A percentile compares a stretch with the other conserved stretches of the same genome.
phyloP scores from a whole-genome alignment of 2,113 vertebrate genomes.

The Petrocephalus microphthalmus region DNA sequence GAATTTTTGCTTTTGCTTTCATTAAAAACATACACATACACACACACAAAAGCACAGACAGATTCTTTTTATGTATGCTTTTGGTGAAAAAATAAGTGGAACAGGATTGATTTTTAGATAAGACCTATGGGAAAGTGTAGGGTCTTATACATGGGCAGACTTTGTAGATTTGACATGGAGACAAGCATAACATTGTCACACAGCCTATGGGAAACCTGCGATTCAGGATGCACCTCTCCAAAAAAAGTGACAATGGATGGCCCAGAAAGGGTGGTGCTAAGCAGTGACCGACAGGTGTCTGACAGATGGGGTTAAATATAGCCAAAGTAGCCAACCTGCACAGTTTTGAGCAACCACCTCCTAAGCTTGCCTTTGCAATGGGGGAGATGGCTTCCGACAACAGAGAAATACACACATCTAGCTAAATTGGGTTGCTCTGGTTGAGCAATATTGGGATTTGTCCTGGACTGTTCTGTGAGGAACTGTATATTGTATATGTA shows the following conservation, averaged over 20 bases:
- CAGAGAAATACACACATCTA: neutral
- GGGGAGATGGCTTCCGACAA: neutral
- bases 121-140: neutral
- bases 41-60: neutral
- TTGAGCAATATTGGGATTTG: neutral
- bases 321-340: neutral
- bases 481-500: neutral
- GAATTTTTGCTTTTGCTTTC: neutral
- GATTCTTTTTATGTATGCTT: neutral
- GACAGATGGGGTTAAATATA: slow-evolving; percentile 30
- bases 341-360: slow-evolving; percentile 30
- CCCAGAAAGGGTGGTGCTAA: slow-evolving; percentile 20
- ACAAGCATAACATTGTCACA: slow-evolving; percentile 40
- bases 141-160: neutral
- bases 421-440: neutral
- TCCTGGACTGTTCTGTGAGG: neutral
- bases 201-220: slow-evolving; percentile 45
- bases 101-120: neutral
- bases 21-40: neutral
- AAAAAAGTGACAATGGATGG: slow-evolving; percentile 44
- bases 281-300: slow-evolving; percentile 19
- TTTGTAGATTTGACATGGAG: slow-evolving; percentile 17
- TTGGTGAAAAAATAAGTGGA: neutral
- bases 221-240: slow-evolving; percentile 41
- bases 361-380: slow-evolving; percentile 18